A percentile compares a stretch with the other conserved stretches of the same genome.
Conservation (phyloP, 1,140 invertebrate species). For the Dendrolimus kikuchii region DNA sequence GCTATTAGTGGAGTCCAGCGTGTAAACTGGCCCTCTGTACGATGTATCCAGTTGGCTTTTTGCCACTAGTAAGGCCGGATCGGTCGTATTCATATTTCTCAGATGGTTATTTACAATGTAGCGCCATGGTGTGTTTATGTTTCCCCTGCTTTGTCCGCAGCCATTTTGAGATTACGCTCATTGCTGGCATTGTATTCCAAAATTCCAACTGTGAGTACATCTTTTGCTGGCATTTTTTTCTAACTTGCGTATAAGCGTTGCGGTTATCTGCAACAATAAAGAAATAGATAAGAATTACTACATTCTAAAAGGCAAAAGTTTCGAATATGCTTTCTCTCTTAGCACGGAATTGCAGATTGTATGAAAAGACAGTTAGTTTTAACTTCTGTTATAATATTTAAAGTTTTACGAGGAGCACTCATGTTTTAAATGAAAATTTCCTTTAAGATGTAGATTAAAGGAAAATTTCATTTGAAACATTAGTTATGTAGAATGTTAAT, state of each 20-base stretch:
- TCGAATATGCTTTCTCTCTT: neutral
- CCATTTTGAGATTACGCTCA: conserved; percentile 64
- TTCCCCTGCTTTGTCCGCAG: conserved; percentile 59
- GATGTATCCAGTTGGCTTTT: conserved; percentile 52
- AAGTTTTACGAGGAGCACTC: too few relatives aligned
- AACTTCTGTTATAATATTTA: too few relatives aligned
- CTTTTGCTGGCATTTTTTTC: conserved; percentile 45
- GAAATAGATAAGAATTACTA: neutral
- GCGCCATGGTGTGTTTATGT: conserved; percentile 63
- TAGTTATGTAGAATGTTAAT: too few relatives aligned
- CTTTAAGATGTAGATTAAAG: too few relatives aligned
- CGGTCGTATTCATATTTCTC: conserved; percentile 64
- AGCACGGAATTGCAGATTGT: too few relatives aligned
- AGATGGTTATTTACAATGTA: conserved; percentile 49
- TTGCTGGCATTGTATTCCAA: conserved; percentile 56
- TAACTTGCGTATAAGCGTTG: conserved; percentile 17
- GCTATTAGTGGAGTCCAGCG: conserved; percentile 25
- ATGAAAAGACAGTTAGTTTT: too few relatives aligned
- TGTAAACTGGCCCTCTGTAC: conserved; percentile 46
- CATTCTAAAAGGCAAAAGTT: neutral
- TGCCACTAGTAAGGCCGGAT: conserved; percentile 52
- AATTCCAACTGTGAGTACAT: conserved; percentile 48
- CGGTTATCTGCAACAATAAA: conserved; percentile 44
- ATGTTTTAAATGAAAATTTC: too few relatives aligned
- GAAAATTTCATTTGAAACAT: too few relatives aligned